phyloP scores from a whole-genome alignment of 2,888 invertebrate species.

The Trichopoda pennipes region DNA sequence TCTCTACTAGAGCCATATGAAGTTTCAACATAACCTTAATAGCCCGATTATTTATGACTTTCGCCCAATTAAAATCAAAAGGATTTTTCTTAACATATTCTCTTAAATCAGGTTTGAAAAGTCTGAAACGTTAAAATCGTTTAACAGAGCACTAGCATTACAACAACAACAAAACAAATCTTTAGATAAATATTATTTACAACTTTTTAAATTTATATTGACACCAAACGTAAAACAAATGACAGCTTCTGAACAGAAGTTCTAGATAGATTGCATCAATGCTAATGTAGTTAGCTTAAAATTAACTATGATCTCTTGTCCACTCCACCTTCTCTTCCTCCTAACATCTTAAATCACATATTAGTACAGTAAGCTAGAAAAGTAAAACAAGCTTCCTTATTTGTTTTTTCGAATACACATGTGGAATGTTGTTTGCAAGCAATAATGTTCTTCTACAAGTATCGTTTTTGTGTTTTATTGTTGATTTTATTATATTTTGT shows the following conservation, averaged over 20 bases:
- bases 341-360: background rate
- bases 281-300: constrained; percentile 36
- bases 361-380: background rate
- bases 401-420: constrained; percentile 58
- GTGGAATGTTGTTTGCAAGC: constrained; percentile 55
- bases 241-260: constrained; percentile 27
- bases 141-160: too few species aligned
- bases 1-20: too few species aligned
- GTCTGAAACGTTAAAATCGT: background rate
- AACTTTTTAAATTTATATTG: constrained; percentile 38
- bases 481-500: constrained; percentile 16
- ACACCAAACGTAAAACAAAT: constrained; percentile 40
- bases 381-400: constrained; percentile 54
- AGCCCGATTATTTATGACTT: too few species aligned
- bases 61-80: background rate
- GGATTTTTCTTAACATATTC: background rate
- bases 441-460: constrained; percentile 20
- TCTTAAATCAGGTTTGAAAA: background rate
- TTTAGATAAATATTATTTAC: constrained; percentile 25
- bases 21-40: too few species aligned
- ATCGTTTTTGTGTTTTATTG: constrained; percentile 21
- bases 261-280: constrained; percentile 47
- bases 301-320: constrained; percentile 21
- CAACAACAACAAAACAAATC: background rate
- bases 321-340: background rate